Percentiles rank a stretch among this genome's conserved stretches.
phyloP scores from a whole-genome alignment of 2,888 invertebrate species.

The Tethea ocularis region DNA sequence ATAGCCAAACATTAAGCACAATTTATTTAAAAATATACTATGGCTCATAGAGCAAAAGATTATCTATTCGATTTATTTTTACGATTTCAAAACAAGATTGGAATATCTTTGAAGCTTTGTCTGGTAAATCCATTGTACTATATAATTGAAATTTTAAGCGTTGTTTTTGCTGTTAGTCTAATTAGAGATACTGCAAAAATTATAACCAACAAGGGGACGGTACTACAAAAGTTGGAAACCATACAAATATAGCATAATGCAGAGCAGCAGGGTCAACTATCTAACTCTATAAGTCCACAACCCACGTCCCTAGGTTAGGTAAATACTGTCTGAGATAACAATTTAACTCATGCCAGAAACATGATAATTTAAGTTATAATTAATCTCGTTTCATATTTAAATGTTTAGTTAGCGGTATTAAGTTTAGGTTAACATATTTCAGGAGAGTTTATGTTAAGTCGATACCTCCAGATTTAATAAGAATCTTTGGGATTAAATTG shows the following conservation, averaged over 20 bases:
- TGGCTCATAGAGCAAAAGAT: too few species aligned
- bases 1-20: too few species aligned
- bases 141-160: too few species aligned
- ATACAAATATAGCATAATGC: conserved; percentile 7
- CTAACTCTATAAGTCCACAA: conserved; percentile 17
- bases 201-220: background rate
- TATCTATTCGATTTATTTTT: too few species aligned
- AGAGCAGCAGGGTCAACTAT: conserved; percentile 15
- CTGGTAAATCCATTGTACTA: too few species aligned
- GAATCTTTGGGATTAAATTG: too few species aligned
- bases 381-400: background rate
- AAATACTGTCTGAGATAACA: conserved; percentile 3
- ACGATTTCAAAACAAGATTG: too few species aligned
- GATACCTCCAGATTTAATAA: too few species aligned
- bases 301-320: conserved; percentile 2
- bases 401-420: background rate
- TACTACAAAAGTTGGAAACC: background rate
- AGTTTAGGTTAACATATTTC: background rate
- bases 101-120: too few species aligned
- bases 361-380: background rate
- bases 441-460: too few species aligned
- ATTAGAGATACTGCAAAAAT: background rate
- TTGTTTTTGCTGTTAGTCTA: too few species aligned
- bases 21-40: too few species aligned
- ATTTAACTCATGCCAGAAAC: background rate